Percentiles rank a stretch among this genome's conserved stretches.
Conservation (phyloP, 2,113 vertebrate genomes). For the Alligator sinensis region DNA sequence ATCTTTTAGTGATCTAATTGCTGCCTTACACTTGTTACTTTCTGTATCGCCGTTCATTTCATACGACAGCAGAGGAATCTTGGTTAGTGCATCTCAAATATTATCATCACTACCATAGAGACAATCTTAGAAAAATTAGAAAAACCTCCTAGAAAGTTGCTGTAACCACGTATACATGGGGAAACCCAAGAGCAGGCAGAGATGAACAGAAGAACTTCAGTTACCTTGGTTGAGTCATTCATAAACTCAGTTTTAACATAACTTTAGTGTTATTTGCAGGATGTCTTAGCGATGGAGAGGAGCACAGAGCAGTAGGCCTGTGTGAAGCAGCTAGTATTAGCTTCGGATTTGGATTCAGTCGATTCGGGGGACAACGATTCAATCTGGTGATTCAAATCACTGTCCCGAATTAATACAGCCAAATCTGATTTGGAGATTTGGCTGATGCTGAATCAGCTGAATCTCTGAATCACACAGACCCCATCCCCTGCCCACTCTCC, state of each 20-base stretch:
- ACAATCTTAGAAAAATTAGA: background rate
- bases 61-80: background rate
- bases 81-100: conserved; percentile 11
- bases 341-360: no score
- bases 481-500: no score
- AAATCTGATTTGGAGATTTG: no score
- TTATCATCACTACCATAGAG: background rate
- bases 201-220: conserved; percentile 54
- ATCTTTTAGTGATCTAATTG: background rate
- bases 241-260: conserved; percentile 26
- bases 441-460: no score
- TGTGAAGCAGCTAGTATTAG: no score
- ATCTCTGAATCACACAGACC: no score
- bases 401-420: no score
- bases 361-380: no score
- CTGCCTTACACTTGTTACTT: background rate
- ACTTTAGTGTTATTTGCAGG: conserved; percentile 59
- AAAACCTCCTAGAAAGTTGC: background rate
- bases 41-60: conserved; percentile 1
- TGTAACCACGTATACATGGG: background rate
- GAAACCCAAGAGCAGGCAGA: background rate
- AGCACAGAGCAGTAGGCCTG: background rate
- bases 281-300: background rate
- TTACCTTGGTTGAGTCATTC: conserved; percentile 58
- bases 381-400: no score